phyloP scores from a whole-genome alignment of 2,888 invertebrate genomes.

The Rotaria macrura region DNA sequence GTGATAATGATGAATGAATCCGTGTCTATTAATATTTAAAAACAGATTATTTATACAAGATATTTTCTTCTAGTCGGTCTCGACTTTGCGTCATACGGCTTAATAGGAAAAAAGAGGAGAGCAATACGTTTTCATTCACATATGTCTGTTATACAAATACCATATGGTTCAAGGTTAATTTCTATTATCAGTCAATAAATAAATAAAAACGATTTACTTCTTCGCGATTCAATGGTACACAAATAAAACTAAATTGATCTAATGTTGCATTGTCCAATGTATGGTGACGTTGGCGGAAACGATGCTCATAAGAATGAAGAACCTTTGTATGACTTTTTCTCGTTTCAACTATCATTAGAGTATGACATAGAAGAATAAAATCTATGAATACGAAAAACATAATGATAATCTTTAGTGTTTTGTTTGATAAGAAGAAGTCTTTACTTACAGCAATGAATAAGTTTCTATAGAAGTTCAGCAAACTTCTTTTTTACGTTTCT shows the following conservation, averaged over 20 bases:
- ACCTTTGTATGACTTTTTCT: neutral
- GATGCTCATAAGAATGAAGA: neutral
- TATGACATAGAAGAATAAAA: neutral
- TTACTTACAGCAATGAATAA: neutral
- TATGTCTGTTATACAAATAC: neutral
- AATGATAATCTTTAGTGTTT: too few relatives aligned
- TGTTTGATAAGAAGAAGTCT: too few relatives aligned
- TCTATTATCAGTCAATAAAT: neutral
- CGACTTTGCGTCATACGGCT: too few relatives aligned
- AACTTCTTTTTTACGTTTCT: neutral
- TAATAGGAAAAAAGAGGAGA: neutral
- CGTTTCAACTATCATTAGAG: neutral
- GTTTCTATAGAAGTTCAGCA: too few relatives aligned
- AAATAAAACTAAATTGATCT: constrained; percentile 9
- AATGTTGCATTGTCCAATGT: constrained; percentile 11
- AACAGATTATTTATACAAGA: too few relatives aligned
- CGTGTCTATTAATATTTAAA: neutral
- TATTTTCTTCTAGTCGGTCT: too few relatives aligned
- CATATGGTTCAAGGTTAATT: neutral
- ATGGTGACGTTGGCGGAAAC: neutral
- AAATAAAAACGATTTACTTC: neutral
- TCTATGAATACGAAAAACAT: neutral
- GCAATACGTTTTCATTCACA: neutral
- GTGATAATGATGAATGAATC: neutral
- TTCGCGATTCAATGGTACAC: neutral